These are phyloP conservation scores for Thripadectes ignobilis DNA, from an alignment of 2,797 vertebrate species.

Conservation along the genomic window DNA sequence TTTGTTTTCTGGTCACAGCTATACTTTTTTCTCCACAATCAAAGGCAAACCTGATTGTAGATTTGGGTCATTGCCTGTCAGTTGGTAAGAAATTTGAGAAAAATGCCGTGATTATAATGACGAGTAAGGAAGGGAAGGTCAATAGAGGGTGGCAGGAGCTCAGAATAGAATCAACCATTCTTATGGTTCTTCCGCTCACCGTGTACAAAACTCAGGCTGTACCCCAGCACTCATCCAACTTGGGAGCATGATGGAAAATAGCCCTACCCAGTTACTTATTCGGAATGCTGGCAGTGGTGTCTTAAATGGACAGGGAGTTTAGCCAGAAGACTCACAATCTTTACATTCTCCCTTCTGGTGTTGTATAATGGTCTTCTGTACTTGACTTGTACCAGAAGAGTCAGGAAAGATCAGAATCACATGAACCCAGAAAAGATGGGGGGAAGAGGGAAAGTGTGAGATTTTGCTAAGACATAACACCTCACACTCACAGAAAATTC, in stretches of 20 bases:
- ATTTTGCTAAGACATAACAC: neutral
- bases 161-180: neutral
- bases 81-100: neutral
- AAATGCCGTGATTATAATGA: neutral
- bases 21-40: neutral
- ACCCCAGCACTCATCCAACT: neutral
- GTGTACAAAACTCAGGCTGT: neutral
- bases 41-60: neutral
- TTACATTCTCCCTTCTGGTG: neutral
- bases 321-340: neutral
- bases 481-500: neutral
- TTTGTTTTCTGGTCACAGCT: neutral
- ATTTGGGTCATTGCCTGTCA: neutral
- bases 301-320: neutral
- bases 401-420: neutral
- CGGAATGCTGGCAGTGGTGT: neutral
- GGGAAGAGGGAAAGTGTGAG: accelerated
- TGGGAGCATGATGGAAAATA: neutral
- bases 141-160: neutral
- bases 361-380: neutral
- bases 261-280: neutral
- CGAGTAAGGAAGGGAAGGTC: neutral
- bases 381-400: neutral
- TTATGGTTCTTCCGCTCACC: neutral
- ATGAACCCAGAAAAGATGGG: neutral